Evolutionary conservation across 1,140 invertebrate genomes (phyloP).

Genomic region (Papilio polytes): DNA sequence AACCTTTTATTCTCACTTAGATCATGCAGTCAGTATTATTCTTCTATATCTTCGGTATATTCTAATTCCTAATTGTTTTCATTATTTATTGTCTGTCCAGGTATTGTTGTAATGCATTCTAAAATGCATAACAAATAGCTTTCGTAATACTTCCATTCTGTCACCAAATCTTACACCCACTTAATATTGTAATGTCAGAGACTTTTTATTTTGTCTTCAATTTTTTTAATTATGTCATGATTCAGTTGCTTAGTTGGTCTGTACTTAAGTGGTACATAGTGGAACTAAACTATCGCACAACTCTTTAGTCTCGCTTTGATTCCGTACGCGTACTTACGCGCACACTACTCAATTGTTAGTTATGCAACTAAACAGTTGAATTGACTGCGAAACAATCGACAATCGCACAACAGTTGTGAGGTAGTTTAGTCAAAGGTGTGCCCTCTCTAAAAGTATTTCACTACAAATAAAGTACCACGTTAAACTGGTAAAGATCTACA

Average conservation of each 20-base stretch:
- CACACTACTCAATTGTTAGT: too few relatives aligned
- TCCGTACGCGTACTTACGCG: too few relatives aligned
- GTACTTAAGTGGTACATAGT: neutral
- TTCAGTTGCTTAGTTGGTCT: neutral
- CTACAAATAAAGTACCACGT: too few relatives aligned
- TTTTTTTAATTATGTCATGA: neutral
- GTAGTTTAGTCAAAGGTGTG: too few relatives aligned
- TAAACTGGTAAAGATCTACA: neutral
- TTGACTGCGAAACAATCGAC: too few relatives aligned
- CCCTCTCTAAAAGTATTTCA: too few relatives aligned
- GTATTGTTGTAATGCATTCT: conserved; percentile 15
- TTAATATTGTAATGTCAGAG: conserved; percentile 31
- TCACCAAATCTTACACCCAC: conserved; percentile 46
- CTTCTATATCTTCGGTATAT: too few relatives aligned
- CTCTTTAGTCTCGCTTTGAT: too few relatives aligned
- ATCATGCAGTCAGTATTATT: neutral
- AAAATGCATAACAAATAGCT: conserved; percentile 27
- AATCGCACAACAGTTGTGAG: too few relatives aligned
- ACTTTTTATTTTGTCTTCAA: neutral
- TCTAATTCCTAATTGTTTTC: neutral
- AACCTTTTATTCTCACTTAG: neutral
- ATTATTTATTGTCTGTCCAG: neutral
- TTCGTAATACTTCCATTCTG: conserved; percentile 41
- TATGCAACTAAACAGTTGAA: too few relatives aligned
- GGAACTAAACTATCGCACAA: too few relatives aligned